Evolutionary conservation across 2,797 vertebrate genomes (phyloP), one percentile per base, ranked within the genome.

Genomic region (Coilia nasus): DNA sequence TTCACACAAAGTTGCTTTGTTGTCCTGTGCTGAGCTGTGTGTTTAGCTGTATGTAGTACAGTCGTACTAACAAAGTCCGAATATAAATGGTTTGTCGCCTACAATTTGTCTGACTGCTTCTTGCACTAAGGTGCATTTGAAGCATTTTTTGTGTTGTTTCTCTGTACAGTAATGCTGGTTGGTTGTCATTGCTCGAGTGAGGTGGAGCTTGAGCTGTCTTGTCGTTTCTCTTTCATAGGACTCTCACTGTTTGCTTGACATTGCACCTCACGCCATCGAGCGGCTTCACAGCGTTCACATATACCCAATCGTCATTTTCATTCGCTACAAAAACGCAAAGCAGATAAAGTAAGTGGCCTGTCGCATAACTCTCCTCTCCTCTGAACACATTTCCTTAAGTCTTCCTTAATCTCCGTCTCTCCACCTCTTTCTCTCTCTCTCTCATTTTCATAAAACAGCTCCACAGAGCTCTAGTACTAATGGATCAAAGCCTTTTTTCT

Each of bases 311-410:
- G 96, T 97, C 90, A 94, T 97, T 92, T 97, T 97, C 91, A 96
- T 97, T 93, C 97, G 96, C 91, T 97, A 97, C 94, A 97, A 97
- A 96, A 97, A 97, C 54, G 95, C 97, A 91, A 97, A 97, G 91
- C 97, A 97, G 91, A 96, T 97, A 94, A 97, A 97, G 97, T 97
- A 95, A 95, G 97, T 95, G 87, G 85, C 59, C 50, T 21, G 71
- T 78, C 71, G 4, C 71, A 81, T 81, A 59, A 84, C 21, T 82
- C 83, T 87, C 81, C 62, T 59, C 64, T 85, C 81, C 35, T 57
- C 64, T 67, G 7, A 67, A 28, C 10, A 28, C 11, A 12, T 67
- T 6, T 3, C 19, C 6, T 21, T 71, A 2, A 35, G 4, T 35
- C 15, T 75, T 4, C 41, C 67, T 75, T 31, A 6, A 15, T 41